Conservation (phyloP, 2,113 vertebrate genomes). For the Emberiza fucata region DNA sequence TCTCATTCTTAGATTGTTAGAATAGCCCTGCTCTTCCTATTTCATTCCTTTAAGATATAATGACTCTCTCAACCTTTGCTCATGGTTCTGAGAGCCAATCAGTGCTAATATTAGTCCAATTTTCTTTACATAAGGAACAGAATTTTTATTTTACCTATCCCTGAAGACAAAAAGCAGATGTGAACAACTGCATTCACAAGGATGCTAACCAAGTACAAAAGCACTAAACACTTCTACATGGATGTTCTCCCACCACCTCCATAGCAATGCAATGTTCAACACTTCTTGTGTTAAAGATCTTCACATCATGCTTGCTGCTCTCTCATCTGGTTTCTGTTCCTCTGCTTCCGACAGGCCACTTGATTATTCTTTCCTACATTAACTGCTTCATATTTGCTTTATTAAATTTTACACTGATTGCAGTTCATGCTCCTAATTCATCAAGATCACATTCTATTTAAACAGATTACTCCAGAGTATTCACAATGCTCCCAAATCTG, state of each 20-base stretch:
- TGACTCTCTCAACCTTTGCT: not conserved
- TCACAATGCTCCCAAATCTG: not conserved
- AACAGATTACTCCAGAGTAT: conserved; percentile 46
- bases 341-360: not conserved
- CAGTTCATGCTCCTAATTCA: not conserved
- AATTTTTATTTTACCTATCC: not conserved
- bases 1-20: not conserved
- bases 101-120: not conserved
- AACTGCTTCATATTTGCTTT: conserved; percentile 21
- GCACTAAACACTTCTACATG: not conserved
- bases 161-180: not conserved
- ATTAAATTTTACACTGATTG: conserved; percentile 44
- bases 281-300: not conserved
- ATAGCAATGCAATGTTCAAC: not conserved
- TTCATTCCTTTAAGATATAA: not conserved
- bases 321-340: not conserved
- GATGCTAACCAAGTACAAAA: not conserved
- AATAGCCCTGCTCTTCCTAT: not conserved
- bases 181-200: not conserved
- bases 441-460: conserved; percentile 47
- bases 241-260: not conserved
- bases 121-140: not conserved
- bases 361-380: conserved; percentile 10
- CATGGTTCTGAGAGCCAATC: not conserved
- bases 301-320: not conserved